phyloP scores from a whole-genome alignment of 2,113 vertebrate species.

The Mesoclemmys tuberculata region DNA sequence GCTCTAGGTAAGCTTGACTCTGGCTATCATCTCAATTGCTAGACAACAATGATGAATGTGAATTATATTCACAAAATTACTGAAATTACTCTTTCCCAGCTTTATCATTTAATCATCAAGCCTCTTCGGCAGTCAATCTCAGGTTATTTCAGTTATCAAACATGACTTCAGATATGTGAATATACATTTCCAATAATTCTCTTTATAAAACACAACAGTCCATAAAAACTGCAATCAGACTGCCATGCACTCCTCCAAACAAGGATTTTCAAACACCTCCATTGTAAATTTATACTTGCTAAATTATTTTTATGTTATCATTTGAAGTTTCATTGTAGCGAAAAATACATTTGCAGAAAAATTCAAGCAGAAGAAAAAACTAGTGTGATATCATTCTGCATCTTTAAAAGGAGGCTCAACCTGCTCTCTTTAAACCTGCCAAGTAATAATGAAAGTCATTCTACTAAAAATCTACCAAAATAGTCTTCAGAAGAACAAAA shows the following conservation, averaged over 20 bases:
- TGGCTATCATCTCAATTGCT: not conserved
- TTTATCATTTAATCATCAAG: too few species aligned
- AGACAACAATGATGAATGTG: not conserved
- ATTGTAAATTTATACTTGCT: not conserved
- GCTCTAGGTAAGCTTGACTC: not conserved
- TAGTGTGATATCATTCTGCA: not conserved
- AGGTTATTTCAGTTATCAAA: not conserved
- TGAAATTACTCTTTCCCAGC: not conserved
- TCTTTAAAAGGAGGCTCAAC: not conserved
- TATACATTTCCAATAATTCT: not conserved
- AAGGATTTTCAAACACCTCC: not conserved
- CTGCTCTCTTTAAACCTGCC: not conserved
- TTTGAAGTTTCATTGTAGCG: not conserved
- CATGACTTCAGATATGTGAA: not conserved
- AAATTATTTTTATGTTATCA: not conserved
- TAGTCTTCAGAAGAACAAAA: not conserved
- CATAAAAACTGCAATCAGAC: not conserved
- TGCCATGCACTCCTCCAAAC: not conserved
- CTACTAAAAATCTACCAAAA: not conserved
- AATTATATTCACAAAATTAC: constrained; percentile 17
- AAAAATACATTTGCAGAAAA: not conserved
- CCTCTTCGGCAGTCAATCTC: too few species aligned
- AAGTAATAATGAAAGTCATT: not conserved
- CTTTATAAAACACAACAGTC: not conserved
- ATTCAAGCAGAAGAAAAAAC: not conserved